Conservation (phyloP, 1,140 invertebrate species). For the Episyrphus balteatus region DNA sequence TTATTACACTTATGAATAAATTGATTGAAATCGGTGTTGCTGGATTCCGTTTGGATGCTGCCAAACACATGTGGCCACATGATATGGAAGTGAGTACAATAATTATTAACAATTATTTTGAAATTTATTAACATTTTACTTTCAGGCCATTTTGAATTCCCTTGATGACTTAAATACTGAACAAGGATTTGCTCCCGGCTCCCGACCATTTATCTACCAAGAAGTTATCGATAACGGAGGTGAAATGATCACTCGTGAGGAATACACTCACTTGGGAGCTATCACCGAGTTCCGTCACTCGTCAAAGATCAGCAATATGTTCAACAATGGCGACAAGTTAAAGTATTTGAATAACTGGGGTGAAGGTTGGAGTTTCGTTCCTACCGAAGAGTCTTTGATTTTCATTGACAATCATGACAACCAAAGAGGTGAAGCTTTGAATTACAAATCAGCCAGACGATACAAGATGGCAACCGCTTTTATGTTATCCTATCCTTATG, state of each 20-base stretch:
- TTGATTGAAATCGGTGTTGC: constrained; percentile 64
- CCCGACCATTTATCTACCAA: constrained; percentile 60
- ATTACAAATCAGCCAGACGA: constrained; percentile 46
- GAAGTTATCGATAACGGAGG: constrained; percentile 68
- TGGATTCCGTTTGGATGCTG: constrained; percentile 59
- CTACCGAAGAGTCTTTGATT: constrained; percentile 38
- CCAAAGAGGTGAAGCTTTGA: constrained; percentile 49
- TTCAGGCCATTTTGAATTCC: constrained; percentile 19
- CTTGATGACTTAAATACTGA: constrained; percentile 48
- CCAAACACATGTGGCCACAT: constrained; percentile 66
- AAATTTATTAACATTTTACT: neutral
- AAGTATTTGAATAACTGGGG: constrained; percentile 46
- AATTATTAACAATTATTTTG: neutral
- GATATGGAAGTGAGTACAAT: constrained; percentile 40
- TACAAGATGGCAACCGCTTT: constrained; percentile 72
- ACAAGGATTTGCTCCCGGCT: constrained; percentile 45
- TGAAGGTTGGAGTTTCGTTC: constrained; percentile 39
- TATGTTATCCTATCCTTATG: constrained; percentile 69
- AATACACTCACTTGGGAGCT: constrained; percentile 54
- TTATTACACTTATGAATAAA: constrained; percentile 55
- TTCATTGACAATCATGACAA: constrained; percentile 60
- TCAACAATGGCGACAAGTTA: constrained; percentile 42
- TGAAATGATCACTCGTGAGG: constrained; percentile 36
- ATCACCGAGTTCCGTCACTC: constrained; percentile 68
- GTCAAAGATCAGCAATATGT: constrained; percentile 43